Evolutionary conservation across 2,797 vertebrate species (phyloP).

Genomic region (Tapera naevia): DNA sequence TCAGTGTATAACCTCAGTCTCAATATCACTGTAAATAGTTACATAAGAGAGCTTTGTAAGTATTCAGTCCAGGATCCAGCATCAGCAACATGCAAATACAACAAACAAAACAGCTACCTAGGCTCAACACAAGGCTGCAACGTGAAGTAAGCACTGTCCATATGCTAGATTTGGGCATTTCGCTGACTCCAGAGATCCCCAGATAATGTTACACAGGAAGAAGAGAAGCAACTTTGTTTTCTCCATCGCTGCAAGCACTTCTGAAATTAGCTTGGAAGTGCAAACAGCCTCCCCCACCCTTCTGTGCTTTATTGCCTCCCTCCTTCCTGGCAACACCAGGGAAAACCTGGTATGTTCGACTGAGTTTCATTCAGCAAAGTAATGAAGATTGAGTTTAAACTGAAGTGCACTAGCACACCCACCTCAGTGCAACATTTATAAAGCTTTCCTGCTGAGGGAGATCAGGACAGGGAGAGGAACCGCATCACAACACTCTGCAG

Average conservation of each 20-base stretch:
- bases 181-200: conserved; percentile 21
- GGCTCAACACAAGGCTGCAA: background rate
- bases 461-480: background rate
- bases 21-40: background rate
- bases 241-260: background rate
- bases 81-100: background rate
- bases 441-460: background rate
- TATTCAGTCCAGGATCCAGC: background rate
- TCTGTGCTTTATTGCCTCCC: conserved; percentile 18
- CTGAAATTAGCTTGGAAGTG: background rate
- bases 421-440: background rate
- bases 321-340: background rate
- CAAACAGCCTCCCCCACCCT: conserved; percentile 38
- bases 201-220: background rate
- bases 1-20: background rate
- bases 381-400: background rate
- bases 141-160: background rate
- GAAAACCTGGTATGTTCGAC: background rate
- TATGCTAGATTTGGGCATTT: background rate
- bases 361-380: background rate
- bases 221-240: conserved; percentile 17
- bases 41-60: background rate
- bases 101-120: background rate
- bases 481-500: fast-evolving
- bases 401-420: background rate